Conservation (phyloP, 2,113 vertebrate species). For the Prunella himalayana region DNA sequence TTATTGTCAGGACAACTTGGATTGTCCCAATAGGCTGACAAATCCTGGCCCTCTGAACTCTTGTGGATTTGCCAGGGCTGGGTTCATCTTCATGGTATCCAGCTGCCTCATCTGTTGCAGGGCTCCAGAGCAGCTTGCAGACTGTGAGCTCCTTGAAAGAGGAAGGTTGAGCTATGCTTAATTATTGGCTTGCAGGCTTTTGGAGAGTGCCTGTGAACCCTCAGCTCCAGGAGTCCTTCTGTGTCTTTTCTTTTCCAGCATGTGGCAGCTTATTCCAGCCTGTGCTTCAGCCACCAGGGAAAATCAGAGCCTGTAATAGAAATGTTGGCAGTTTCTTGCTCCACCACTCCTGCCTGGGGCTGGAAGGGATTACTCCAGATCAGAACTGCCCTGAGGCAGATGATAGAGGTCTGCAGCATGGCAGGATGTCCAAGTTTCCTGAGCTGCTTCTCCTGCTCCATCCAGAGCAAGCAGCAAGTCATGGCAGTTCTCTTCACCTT, state of each 20-base stretch:
- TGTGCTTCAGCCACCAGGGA: neutral
- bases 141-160: neutral
- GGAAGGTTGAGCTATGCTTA: neutral
- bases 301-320: neutral
- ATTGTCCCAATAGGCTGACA: neutral
- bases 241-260: neutral
- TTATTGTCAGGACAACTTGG: neutral
- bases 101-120: neutral
- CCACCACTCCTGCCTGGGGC: neutral
- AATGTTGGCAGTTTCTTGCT: neutral
- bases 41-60: neutral
- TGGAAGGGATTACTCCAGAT: neutral
- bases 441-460: neutral
- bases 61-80: neutral
- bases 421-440: neutral
- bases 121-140: neutral
- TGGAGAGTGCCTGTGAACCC: neutral
- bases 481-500: neutral
- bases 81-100: neutral
- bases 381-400: neutral
- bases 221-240: neutral
- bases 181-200: neutral
- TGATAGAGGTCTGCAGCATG: neutral
- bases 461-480: rapidly evolving
- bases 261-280: neutral